phyloP scores from a whole-genome alignment of 2,797 vertebrate genomes.

The Pristis pectinata region DNA sequence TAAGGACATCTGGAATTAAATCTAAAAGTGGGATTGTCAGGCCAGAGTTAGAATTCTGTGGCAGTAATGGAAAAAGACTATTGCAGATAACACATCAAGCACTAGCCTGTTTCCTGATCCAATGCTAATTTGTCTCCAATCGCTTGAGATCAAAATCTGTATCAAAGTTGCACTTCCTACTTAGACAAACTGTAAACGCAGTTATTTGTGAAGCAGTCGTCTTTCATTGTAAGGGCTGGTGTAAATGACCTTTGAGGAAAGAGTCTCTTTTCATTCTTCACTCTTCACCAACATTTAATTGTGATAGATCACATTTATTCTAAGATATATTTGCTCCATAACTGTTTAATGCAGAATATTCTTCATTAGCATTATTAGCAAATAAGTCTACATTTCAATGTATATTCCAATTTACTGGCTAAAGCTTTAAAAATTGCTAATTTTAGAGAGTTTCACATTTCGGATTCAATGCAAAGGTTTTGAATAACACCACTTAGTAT shows the following conservation, averaged over 20 bases:
- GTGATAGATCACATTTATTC: conserved; percentile 15
- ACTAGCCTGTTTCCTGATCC: conserved; percentile 30
- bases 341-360: not conserved
- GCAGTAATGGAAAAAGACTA: conserved; percentile 42
- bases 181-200: conserved; percentile 12
- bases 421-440: not conserved
- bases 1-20: conserved; percentile 58
- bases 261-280: not conserved
- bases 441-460: not conserved
- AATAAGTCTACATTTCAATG: not conserved
- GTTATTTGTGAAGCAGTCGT: not conserved
- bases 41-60: conserved; percentile 44
- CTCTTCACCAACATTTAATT: not conserved
- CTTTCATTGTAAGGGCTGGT: not conserved
- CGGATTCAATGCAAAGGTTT: not conserved
- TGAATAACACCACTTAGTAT: not conserved
- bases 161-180: conserved; percentile 16
- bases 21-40: conserved; percentile 49
- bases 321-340: not conserved
- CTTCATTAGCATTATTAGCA: not conserved
- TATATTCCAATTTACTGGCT: not conserved
- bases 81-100: not conserved
- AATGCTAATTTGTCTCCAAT: conserved; percentile 44
- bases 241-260: not conserved
- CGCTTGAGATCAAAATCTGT: conserved; percentile 45